A percentile compares a stretch with the other conserved stretches of the same genome.
phyloP scores from a whole-genome alignment of 2,888 invertebrate species.

The Matsumyia berberina region DNA sequence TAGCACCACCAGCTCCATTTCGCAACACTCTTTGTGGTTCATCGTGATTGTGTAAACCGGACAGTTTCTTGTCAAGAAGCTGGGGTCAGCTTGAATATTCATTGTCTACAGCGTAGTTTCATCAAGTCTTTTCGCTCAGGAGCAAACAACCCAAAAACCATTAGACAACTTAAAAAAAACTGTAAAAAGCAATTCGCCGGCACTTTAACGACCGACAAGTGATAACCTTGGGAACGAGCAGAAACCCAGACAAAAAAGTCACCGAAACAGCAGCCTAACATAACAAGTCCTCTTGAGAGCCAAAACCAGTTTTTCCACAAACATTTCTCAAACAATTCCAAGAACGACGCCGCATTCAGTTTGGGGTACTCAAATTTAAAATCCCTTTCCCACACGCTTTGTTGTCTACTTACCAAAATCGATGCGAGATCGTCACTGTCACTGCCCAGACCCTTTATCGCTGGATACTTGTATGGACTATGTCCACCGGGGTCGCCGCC shows the following conservation, averaged over 20 bases:
- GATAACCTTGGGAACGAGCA: slow-evolving; percentile 11
- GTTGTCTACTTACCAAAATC: slow-evolving; percentile 81
- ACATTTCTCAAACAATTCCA: slow-evolving; percentile 15
- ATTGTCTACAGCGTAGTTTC: neutral
- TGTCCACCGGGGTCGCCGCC: slow-evolving; percentile 78
- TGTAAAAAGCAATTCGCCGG: slow-evolving; percentile 1
- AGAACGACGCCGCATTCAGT: neutral
- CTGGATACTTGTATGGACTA: slow-evolving; percentile 68
- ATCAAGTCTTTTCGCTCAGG: neutral
- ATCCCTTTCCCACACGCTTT: slow-evolving; percentile 14
- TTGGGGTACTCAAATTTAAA: neutral
- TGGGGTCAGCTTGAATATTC: too few relatives aligned
- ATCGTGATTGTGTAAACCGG: too few relatives aligned
- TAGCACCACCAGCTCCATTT: too few relatives aligned
- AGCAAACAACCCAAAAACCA: slow-evolving; percentile 1
- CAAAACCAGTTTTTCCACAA: slow-evolving; percentile 22
- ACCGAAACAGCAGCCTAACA: slow-evolving; percentile 13
- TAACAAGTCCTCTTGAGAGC: neutral
- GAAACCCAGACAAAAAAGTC: neutral
- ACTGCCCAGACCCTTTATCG: slow-evolving; percentile 81
- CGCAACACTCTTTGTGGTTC: too few relatives aligned
- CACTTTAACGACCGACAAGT: slow-evolving; percentile 26
- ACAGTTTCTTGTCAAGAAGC: too few relatives aligned
- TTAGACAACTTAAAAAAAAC: neutral
- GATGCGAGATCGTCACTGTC: slow-evolving; percentile 79